Evolutionary conservation across 2,797 vertebrate species (phyloP), one percentile per base, ranked within the genome.

Genomic region (Cottoperca gobio): DNA sequence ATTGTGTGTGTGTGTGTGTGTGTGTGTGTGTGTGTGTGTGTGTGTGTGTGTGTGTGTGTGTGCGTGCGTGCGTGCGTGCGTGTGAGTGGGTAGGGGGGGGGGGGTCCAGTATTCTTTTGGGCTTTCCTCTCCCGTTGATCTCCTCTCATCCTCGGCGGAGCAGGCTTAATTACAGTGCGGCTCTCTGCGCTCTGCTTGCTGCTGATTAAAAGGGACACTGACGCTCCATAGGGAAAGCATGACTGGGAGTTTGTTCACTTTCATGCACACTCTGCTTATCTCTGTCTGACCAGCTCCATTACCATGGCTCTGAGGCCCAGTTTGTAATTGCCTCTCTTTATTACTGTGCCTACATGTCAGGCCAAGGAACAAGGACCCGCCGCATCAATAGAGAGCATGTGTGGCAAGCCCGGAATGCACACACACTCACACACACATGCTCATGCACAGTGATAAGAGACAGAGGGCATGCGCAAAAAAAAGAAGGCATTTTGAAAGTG

Each of bases 241-340:
- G 86, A 83, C 85, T 78, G 76, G 82, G 85, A 89, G 85, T 90
- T 91, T 89, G 85, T 91, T 92, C 89, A 86, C 90, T 91, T 89
- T 89, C 87, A 90, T 86, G 82, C 90, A 61, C 86, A 87, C 89
- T 85, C 87, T 83, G 90, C 88, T 92, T 94, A 92, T 93, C 88
- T 71, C 85, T 70, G 84, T 81, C 86, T 90, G 85, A 87, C 90
- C 92, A 86, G 89, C 89, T 92, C 90, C 82, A 91, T 90, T 93
- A 92, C 86, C 78, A 70, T 78, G 86, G 87, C 87, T 89, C 86
- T 89, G 86, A 88, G 83, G 85, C 84, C 86, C 81, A 72, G 86
- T 91, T 92, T 91, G 88, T 91, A 92, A 91, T 92, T 92, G 88
- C 88, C 87, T 93, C 84, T 90, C 89, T 91, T 93, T 91, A 90